Evolutionary conservation across 2,797 vertebrate genomes (phyloP), one percentile per base, ranked within the genome.

Genomic region (Falco columbarius): DNA sequence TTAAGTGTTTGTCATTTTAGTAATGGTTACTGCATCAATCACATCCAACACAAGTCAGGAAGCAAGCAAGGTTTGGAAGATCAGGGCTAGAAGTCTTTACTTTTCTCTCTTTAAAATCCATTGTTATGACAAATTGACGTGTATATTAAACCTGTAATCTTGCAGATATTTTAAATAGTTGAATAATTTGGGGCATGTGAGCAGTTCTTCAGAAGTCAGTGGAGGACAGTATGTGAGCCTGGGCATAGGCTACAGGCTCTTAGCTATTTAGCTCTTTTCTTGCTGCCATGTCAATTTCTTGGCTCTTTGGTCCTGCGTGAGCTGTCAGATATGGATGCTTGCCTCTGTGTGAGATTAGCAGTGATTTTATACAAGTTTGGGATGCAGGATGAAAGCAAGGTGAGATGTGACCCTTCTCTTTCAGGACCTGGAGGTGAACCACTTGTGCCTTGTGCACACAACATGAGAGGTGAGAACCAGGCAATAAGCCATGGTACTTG

Each of bases 401-500:
- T 36, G 66, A 58, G 55, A 27, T 34, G 30, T 10, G 52, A 34
- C 19, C 26, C 27, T 79, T 42, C 61, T 68, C 14, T 65, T 47
- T 17, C 15, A 59, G 46, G 34, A 55, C 18, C 2, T 2, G 8
- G 19, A 27, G 34, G 16, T 4, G 15, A 86, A n/a, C 52, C 12
- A 0, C 32, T 61, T 0, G 0, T 16, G 38, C 51, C 51, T 71
- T 3, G 0, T 0, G 7, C 44, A 11, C 8, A 6, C 24, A 18
- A 22, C 13, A 2, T 32, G 3, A 40, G 63, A 30, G 47, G 42
- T 40, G 27, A 81, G 59, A 67, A 51, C 11, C 12, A 47, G 36
- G n/a, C 36, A 54, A 12, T 3, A 56, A 49, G 40, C 49, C 7
- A 3, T 23, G n/a, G 7, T 19, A 7, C 29, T n/a, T 65, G 38